A percentile compares a stretch with the other conserved stretches of the same genome.
These are phyloP conservation scores for Napeogenes sylphis DNA, from an alignment of 2,888 invertebrate species.

Conservation along the genomic window DNA sequence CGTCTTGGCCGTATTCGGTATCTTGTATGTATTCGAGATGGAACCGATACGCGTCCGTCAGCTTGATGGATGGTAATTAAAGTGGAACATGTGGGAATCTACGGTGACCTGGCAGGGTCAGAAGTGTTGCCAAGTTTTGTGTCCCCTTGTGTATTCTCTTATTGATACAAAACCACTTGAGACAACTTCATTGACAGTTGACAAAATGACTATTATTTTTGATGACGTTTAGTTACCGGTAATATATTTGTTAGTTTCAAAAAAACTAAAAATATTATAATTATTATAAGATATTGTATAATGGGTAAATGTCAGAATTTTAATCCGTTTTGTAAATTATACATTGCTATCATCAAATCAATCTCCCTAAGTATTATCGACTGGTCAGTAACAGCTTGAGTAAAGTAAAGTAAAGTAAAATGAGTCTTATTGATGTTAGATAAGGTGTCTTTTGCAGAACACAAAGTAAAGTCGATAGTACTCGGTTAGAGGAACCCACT, in stretches of 20 bases:
- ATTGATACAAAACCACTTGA: constrained; percentile 8
- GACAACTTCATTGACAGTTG: not conserved
- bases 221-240: no score
- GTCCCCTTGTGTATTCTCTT: constrained; percentile 12
- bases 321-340: not conserved
- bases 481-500: constrained; percentile 26
- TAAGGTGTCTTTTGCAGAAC: constrained; percentile 12
- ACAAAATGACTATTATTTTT: not conserved
- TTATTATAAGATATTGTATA: not conserved
- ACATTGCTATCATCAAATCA: constrained; percentile 12
- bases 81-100: constrained; percentile 21
- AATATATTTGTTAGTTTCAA: not conserved
- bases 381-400: not conserved
- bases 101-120: constrained; percentile 20
- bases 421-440: constrained; percentile 2
- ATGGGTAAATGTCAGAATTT: not conserved
- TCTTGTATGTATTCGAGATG: constrained; percentile 37
- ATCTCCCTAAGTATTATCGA: constrained; percentile 12
- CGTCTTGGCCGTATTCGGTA: constrained; percentile 41
- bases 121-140: constrained; percentile 21
- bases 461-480: constrained; percentile 18
- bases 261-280: not conserved
- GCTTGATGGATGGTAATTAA: constrained; percentile 59
- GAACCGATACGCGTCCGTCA: constrained; percentile 46
- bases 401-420: not conserved